Percentiles rank a stretch among this genome's conserved stretches.
Evolutionary conservation across 2,888 invertebrate genomes (phyloP).

Genomic region (Meteorus colon): DNA sequence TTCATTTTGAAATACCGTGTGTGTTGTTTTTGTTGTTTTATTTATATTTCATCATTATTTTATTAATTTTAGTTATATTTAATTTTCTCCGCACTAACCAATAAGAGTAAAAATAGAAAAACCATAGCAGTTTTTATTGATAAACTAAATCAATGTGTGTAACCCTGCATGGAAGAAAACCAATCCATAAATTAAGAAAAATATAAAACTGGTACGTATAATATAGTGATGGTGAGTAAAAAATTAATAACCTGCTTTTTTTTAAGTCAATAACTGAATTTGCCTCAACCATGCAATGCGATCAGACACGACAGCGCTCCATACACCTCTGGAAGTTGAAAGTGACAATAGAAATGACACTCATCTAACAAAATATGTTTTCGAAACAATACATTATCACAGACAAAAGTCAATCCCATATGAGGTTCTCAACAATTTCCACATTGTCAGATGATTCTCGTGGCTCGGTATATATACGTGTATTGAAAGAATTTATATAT

Average conservation of each 20-base stretch:
- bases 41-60: constrained; percentile 47
- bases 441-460: not conserved
- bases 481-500: not conserved
- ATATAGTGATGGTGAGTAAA: constrained; percentile 48
- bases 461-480: not conserved
- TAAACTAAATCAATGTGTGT: constrained; percentile 29
- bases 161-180: constrained; percentile 38
- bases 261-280: constrained; percentile 18
- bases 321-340: not conserved
- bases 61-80: constrained; percentile 47
- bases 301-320: not conserved
- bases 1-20: constrained; percentile 68
- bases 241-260: not conserved
- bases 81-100: constrained; percentile 43
- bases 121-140: not conserved
- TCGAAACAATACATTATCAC: not conserved
- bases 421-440: not conserved
- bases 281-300: constrained; percentile 2
- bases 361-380: not conserved
- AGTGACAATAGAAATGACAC: not conserved
- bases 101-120: not conserved
- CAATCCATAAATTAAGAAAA: not conserved
- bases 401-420: not conserved
- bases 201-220: constrained; percentile 48
- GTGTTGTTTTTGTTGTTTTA: constrained; percentile 62